A percentile compares a stretch with the other conserved stretches of the same genome.
Evolutionary conservation across 1,140 invertebrate genomes (phyloP).

Genomic region (Cotesia chilonis): DNA sequence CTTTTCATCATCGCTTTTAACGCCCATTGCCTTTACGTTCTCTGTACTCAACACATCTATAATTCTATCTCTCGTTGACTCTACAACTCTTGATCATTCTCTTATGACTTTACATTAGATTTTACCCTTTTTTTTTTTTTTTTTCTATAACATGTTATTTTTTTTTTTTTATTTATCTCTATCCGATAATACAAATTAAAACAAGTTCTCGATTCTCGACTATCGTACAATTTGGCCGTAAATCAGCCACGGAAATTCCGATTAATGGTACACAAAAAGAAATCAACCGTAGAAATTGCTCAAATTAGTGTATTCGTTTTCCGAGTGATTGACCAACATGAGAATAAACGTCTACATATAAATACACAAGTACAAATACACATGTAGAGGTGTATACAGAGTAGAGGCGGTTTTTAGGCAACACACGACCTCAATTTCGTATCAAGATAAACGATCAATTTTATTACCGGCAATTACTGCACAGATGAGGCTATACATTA

Average conservation of each 20-base stretch:
- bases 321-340: too few relatives aligned
- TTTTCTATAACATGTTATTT: not conserved
- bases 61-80: too few relatives aligned
- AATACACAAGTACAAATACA: not conserved
- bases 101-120: not conserved
- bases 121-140: not conserved
- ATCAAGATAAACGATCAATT: constrained; percentile 9
- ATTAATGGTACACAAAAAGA: too few relatives aligned
- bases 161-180: too few relatives aligned
- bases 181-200: too few relatives aligned
- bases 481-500: constrained; percentile 13
- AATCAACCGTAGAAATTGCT: too few relatives aligned
- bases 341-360: too few relatives aligned
- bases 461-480: constrained; percentile 20
- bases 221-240: too few relatives aligned
- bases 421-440: constrained; percentile 15
- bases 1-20: constrained; percentile 36
- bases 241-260: too few relatives aligned
- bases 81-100: constrained; percentile 6
- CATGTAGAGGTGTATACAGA: not conserved
- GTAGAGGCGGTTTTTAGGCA: not conserved
- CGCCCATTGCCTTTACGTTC: constrained; percentile 33
- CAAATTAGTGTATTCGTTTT: too few relatives aligned
- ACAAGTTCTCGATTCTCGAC: too few relatives aligned
- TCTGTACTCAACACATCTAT: constrained; percentile 3